A percentile compares a stretch with the other conserved stretches of the same genome.
phyloP scores from a whole-genome alignment of 2,888 invertebrate species.

The Drosophila monieri region DNA sequence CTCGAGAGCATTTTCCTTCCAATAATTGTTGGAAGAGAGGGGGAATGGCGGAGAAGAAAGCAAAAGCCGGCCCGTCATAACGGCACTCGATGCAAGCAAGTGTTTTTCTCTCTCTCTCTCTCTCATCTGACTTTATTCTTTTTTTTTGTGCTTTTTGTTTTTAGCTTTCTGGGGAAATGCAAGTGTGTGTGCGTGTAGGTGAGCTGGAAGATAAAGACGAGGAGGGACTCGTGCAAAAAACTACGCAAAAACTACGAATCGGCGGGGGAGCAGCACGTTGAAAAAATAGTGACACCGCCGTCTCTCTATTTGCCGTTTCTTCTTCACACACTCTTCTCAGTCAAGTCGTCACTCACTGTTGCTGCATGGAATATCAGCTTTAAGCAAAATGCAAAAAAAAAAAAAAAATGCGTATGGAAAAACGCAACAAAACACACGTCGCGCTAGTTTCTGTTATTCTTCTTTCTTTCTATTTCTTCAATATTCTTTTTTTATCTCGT shows the following conservation, averaged over 20 bases:
- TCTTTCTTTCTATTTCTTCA: constrained; percentile 2
- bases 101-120: background rate
- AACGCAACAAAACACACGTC: constrained; percentile 16
- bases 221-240: constrained; percentile 9
- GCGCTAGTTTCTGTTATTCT: constrained; percentile 12
- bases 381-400: constrained; percentile 33
- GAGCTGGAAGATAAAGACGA: constrained; percentile 48
- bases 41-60: background rate
- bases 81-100: constrained; percentile 18
- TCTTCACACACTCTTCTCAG: constrained; percentile 22
- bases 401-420: constrained; percentile 11
- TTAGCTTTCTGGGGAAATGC: constrained; percentile 34
- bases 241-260: constrained; percentile 34
- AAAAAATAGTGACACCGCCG: constrained; percentile 38
- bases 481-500: background rate
- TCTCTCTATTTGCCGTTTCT: constrained; percentile 25
- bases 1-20: constrained; percentile 11
- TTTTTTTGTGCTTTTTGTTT: constrained; percentile 4
- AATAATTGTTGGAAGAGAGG: background rate
- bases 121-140: background rate
- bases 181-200: constrained; percentile 13
- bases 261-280: constrained; percentile 11
- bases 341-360: constrained; percentile 28
- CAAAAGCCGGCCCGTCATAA: constrained; percentile 36
- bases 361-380: constrained; percentile 14